Evolutionary conservation across 35 echinoderm and acorn worm species (phyloP).

Genomic region (Heliocidaris tuberculata): DNA sequence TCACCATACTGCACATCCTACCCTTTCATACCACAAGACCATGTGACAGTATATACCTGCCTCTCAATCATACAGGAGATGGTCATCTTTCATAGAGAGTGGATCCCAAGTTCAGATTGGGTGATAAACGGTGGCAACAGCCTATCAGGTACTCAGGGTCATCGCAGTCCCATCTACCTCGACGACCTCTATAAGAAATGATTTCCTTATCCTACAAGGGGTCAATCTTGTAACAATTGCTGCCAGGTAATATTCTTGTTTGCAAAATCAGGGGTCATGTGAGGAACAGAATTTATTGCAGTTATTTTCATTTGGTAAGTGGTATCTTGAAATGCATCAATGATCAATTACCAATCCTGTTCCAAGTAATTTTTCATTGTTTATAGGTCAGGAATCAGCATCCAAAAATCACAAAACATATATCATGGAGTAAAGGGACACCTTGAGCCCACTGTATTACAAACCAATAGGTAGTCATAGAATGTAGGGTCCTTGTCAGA

Average conservation of each 20-base stretch:
- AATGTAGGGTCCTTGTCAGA: no score
- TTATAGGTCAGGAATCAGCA: no score
- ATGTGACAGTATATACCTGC: neutral
- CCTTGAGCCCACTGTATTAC: no score
- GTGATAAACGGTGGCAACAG: neutral
- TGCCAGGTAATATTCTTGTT: neutral
- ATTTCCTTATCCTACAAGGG: neutral
- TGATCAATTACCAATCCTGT: no score
- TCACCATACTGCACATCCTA: neutral
- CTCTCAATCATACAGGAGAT: neutral
- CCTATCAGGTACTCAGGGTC: neutral
- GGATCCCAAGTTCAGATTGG: conserved; percentile 1
- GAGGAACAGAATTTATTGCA: neutral
- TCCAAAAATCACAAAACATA: no score
- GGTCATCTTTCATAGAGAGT: neutral
- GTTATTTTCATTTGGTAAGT: neutral
- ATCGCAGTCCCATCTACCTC: neutral
- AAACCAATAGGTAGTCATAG: no score
- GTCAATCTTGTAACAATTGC: neutral
- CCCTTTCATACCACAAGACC: neutral
- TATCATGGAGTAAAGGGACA: no score
- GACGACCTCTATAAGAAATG: neutral
- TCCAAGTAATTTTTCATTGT: no score
- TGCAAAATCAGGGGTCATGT: neutral
- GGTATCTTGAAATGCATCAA: no score